Evolutionary conservation across 2,888 invertebrate genomes (phyloP), one percentile per base, ranked within the genome.

Genomic region (Agriopis aurantiaria): DNA sequence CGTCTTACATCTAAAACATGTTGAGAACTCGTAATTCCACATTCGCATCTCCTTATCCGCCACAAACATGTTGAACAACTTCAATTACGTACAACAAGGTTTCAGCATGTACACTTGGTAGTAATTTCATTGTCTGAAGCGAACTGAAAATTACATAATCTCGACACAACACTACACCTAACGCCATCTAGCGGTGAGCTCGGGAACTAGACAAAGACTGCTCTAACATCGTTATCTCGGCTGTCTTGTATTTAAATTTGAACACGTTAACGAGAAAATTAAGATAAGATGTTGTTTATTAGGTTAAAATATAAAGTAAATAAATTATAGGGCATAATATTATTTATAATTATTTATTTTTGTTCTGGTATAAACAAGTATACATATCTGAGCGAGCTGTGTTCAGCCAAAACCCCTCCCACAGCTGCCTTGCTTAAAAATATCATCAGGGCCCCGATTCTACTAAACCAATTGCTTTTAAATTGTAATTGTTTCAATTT

Each of bases 11-110:
- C 11, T 45, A 5, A 56, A 23, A 12, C 49, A 33, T 49, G 49
- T 49, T 60, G 0, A 46, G 23, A 59, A 48, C 33, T n/a, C 10
- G 43, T 58, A 23, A 46, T 58, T 58, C 33, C 0, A 46, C 46
- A 59, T 60, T 49, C 48, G 49, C 60, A 48, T 23, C 10, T 33
- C 58, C 14, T 49, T 60, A 60, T 58, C 58, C 58, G 23, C 45
- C 58, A 12, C 40, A 40, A 60, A 43, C 51, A 45, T 45, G 46
- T 48, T 46, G 41, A 48, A 46, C 51, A 40, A 66, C 41, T 55
- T 48, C 60, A 60, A 65, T 65, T 65, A 65, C 65, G 14, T 40
- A 65, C 58, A 59, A 65, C 65, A 53, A 65, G 59, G 52, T 65
- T 51, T 52, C 23, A 59, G 46, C 65, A 17, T 66, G 55, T 60